Conservation (phyloP, 1,140 invertebrate species). For the Scylla paramamosain region DNA sequence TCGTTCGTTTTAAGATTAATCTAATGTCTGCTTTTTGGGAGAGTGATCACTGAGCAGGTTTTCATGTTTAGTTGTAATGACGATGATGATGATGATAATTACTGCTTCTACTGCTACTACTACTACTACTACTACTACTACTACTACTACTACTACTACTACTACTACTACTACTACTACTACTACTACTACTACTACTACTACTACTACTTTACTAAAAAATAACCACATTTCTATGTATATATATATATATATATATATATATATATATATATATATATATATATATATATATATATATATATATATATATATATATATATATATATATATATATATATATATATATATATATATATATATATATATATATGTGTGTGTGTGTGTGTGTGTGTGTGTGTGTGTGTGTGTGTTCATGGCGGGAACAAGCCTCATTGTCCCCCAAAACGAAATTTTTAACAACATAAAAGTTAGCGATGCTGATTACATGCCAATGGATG, state of each 20-base stretch:
- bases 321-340: constrained; percentile 26
- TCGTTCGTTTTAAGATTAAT: too few relatives aligned
- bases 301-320: constrained; percentile 26
- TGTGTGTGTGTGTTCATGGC: not conserved
- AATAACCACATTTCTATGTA: constrained; percentile 38
- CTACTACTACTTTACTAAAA: not conserved
- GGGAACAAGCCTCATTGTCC: too few relatives aligned
- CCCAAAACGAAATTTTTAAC: not conserved
- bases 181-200: not conserved
- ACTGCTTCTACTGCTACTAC: too few relatives aligned
- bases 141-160: too few relatives aligned
- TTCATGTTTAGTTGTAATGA: too few relatives aligned
- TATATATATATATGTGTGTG: constrained; percentile 22
- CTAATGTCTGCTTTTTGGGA: too few relatives aligned
- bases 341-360: constrained; percentile 11
- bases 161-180: too few relatives aligned
- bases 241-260: constrained; percentile 28
- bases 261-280: constrained; percentile 26
- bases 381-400: constrained; percentile 34
- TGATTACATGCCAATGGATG: too few relatives aligned
- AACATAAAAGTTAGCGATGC: not conserved
- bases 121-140: too few relatives aligned
- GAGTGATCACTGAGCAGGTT: too few relatives aligned
- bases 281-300: constrained; percentile 11
- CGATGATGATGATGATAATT: too few relatives aligned